Percentiles rank a stretch among this genome's conserved stretches.
phyloP scores from a whole-genome alignment of 2,113 vertebrate species.

The Cyphomyrus discorhynchus region DNA sequence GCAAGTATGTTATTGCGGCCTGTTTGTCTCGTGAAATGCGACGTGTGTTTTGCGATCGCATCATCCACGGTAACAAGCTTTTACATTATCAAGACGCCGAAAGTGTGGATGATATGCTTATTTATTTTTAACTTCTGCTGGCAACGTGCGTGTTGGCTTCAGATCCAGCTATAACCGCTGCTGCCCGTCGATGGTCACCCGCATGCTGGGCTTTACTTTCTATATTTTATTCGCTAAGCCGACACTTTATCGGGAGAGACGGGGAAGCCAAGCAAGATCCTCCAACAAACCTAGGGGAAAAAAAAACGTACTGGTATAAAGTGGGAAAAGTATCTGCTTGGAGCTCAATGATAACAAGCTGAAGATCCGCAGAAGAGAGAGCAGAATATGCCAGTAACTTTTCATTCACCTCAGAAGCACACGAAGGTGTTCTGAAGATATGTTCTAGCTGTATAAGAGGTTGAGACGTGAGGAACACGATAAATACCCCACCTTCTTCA shows the following conservation, averaged over 20 bases:
- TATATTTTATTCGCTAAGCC: neutral
- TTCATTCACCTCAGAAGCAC: neutral
- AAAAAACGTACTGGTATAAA: neutral
- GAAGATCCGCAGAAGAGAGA: neutral
- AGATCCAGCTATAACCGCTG: neutral
- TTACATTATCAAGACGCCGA: neutral
- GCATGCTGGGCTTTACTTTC: neutral
- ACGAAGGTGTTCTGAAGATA: neutral
- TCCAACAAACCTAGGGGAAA: neutral
- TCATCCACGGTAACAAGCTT: neutral
- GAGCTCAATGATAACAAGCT: neutral
- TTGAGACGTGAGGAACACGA: neutral
- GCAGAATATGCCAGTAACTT: neutral
- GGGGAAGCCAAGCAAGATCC: neutral
- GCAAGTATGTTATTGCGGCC: neutral
- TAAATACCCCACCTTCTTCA: neutral
- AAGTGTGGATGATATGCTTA: neutral
- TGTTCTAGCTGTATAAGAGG: neutral
- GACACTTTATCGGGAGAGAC: neutral
- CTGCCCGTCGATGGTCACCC: neutral
- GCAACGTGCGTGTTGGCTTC: neutral
- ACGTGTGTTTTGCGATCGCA: neutral
- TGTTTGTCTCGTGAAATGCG: neutral
- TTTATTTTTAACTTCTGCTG: slow-evolving; percentile 2
- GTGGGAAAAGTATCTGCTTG: neutral